Conservation (phyloP, 1,140 invertebrate genomes). For the Trichomalopsis sarcophagae region DNA sequence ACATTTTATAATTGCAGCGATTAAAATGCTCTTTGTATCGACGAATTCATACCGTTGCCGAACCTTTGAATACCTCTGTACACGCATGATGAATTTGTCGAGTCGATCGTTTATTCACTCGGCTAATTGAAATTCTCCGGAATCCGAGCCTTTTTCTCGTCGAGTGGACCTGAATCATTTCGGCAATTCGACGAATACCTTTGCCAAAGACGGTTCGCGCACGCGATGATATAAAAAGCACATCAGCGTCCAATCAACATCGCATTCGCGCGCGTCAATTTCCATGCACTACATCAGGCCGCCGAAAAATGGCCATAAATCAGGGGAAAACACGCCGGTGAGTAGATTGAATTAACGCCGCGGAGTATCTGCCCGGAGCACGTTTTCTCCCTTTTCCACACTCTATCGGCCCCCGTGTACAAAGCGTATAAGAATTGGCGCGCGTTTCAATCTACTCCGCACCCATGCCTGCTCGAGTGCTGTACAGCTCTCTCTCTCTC, state of each 20-base stretch:
- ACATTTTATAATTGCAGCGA: not conserved
- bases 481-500: not conserved
- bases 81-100: no score
- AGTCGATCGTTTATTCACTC: not conserved
- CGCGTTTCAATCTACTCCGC: constrained; percentile 29
- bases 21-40: not conserved
- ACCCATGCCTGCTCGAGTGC: not conserved
- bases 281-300: no score
- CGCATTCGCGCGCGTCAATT: no score
- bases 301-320: not conserved
- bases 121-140: not conserved
- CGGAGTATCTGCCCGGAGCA: not conserved
- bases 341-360: constrained; percentile 17
- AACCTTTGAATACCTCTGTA: no score
- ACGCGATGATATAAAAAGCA: no score
- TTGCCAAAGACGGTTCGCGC: no score
- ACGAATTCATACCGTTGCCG: no score
- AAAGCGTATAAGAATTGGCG: constrained; percentile 8
- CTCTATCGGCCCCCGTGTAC: constrained; percentile 13
- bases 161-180: no score
- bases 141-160: not conserved
- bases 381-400: not conserved
- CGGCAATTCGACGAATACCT: no score
- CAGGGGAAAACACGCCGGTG: not conserved
- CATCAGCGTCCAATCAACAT: no score